Base-by-base conservation (phyloP, 2,113 vertebrate species). In the Calypte anna region DNA sequence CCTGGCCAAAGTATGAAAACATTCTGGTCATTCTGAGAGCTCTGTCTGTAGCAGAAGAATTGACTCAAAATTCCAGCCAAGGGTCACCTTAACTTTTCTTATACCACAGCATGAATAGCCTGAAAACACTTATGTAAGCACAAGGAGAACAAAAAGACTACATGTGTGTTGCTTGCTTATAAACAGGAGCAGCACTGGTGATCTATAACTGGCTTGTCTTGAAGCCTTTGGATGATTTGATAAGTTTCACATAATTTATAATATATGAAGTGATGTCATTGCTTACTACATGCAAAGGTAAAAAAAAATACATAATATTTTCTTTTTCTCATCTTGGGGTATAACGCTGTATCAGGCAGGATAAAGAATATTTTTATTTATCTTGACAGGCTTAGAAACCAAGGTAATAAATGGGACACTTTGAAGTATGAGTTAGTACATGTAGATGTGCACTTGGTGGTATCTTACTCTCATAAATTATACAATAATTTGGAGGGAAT, bases 391-490 rank as follows among this genome's bases (percentile, higher is more conserved):
- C 12, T 55, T 51, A 74, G 82, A 90, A 80, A 14, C 4, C 59
- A n/a, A 6, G 36, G 24, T 81, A 77, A 92, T 40, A 91, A 93
- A 88, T 61, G 61, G 6, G 33, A 70, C 19, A 53, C 23, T 89
- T 77, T 86, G 38, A 95, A 93, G 74, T 61, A 70, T 28, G 50
- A 75, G 21, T 83, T 88, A 90, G 55, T 59, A 66, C 43, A 75
- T 54, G 20, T 50, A 88, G 68, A 94, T 70, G 6, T 77, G 23
- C 64, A 83, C 59, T 80, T 88, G 33, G 46, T 88, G 16, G 51
- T 82, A 63, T 88, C 51, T 93, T 70, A 53, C 6, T 86, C 23
- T 58, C 74, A 57, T 86, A 91, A 95, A 93, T 93, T 88, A 86
- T 61, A 46, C 38, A 83, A 83, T 46, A 77, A 86, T 68, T 91